These are phyloP conservation scores for Watsonalla binaria DNA, from an alignment of 2,888 invertebrate genomes.

Conservation along the genomic window DNA sequence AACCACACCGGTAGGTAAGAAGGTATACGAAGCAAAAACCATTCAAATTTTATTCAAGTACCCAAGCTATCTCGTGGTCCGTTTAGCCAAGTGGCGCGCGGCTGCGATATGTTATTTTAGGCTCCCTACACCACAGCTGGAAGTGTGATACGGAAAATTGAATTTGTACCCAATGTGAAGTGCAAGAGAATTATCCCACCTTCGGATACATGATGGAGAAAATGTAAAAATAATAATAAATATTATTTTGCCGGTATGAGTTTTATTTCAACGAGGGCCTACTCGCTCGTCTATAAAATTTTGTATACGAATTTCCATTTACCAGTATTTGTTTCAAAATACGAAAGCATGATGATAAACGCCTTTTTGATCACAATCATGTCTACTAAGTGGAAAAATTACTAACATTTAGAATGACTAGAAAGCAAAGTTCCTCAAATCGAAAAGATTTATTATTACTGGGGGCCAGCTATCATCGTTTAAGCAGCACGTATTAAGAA, in stretches of 20 bases:
- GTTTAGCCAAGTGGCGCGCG: constrained; percentile 18
- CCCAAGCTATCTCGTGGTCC: constrained; percentile 10
- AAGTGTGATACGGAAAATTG: constrained; percentile 28
- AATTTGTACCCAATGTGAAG: constrained; percentile 25
- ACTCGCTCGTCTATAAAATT: too few species aligned
- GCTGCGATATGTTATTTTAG: constrained; percentile 26
- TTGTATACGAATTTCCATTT: too few species aligned
- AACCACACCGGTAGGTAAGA: neutral
- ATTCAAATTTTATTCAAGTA: constrained; percentile 4
- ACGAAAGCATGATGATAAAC: too few species aligned
- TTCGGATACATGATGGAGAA: constrained; percentile 11
- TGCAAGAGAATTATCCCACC: constrained; percentile 25
- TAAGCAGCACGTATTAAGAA: too few species aligned
- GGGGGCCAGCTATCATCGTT: too few species aligned
- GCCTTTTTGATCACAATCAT: too few species aligned
- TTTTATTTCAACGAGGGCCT: too few species aligned
- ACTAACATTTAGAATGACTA: too few species aligned
- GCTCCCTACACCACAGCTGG: constrained; percentile 9
- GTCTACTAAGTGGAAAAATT: too few species aligned
- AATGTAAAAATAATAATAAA: constrained; percentile 12
- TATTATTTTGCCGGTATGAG: neutral
- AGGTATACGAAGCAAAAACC: neutral
- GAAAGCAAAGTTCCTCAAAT: too few species aligned
- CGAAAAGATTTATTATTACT: too few species aligned
- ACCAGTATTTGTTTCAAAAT: too few species aligned